A percentile compares a stretch with the other conserved stretches of the same genome.
Evolutionary conservation across 2,888 invertebrate species (phyloP).

Genomic region (Diadromus collaris): DNA sequence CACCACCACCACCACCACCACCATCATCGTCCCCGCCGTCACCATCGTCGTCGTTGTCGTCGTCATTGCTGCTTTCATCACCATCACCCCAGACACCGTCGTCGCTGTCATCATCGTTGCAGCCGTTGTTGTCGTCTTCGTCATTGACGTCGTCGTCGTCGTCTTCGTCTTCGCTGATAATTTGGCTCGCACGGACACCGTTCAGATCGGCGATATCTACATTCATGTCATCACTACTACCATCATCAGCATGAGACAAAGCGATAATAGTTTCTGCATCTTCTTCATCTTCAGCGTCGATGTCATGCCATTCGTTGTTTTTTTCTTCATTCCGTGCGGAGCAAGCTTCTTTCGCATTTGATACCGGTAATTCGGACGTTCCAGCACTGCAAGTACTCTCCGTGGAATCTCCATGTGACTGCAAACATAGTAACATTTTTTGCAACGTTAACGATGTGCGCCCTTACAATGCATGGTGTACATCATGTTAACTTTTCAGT

Average conservation of each 20-base stretch:
- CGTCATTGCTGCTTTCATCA: neutral
- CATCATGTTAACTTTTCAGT: slow-evolving; percentile 37
- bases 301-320: slow-evolving; percentile 31
- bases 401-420: slow-evolving; percentile 33
- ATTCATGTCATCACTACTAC: slow-evolving; percentile 32
- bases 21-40: neutral
- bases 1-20: no score
- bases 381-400: slow-evolving; percentile 28
- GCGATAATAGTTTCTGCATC: slow-evolving; percentile 30
- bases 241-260: slow-evolving; percentile 34
- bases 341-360: slow-evolving; percentile 32
- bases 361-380: slow-evolving; percentile 39
- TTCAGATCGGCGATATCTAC: slow-evolving; percentile 37
- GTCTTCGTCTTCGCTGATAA: slow-evolving; percentile 18
- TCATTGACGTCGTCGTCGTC: no score
- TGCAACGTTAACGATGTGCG: slow-evolving; percentile 22
- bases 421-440: slow-evolving; percentile 25
- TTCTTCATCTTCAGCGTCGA: slow-evolving; percentile 23
- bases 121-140: no score
- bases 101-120: slow-evolving; percentile 5
- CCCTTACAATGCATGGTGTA: slow-evolving; percentile 22
- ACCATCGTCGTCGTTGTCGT: neutral
- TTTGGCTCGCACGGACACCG: slow-evolving; percentile 29
- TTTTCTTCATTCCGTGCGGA: slow-evolving; percentile 32
- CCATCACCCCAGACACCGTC: neutral